Evolutionary conservation across 2,113 vertebrate species (phyloP).

Genomic region (human (Homo sapiens)): GRCh38 chr6:46145001-46145500

Average conservation of each 20-base stretch:
- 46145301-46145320: not conserved
- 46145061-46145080: not conserved
- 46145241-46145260: not conserved
- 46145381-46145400: conserved; percentile 8
- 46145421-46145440: not conserved
- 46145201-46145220: not conserved
- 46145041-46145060: not conserved
- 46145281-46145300: not conserved
- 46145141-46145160: not conserved
- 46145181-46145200: not conserved
- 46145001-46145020: not conserved
- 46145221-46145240: not conserved
- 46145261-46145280: not conserved
- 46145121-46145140: not conserved
- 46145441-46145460: conserved; percentile 33
- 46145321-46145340: not conserved
- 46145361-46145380: not conserved
- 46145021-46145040: not conserved
- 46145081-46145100: not conserved
- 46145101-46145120: not conserved
- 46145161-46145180: not conserved
- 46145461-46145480: conserved; percentile 15
- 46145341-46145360: not conserved
- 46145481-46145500: not conserved
- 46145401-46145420: not conserved